Evolutionary conservation across 2,888 invertebrate species (phyloP), one percentile per base, ranked within the genome.

Genomic region (Perizoma flavofasciatum): DNA sequence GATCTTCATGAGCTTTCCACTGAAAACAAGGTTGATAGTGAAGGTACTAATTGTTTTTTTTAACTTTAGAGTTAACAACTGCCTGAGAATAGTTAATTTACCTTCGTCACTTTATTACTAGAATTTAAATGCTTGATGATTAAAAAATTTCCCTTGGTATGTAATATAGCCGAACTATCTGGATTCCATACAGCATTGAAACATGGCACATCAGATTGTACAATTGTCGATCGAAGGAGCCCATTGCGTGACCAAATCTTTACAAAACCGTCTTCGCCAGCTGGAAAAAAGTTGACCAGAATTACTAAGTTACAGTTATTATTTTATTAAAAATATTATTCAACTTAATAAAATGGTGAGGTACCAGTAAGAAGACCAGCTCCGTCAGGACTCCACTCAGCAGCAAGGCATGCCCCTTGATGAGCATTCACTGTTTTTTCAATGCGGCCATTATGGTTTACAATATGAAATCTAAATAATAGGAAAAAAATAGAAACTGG

Each of bases 211-310:
- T 96, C 96, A 57, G 96, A 96, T 67, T 95, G 94, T 69, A 97
- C 96, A 47, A 97, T 95, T 1, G 98, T 95, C 0, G 98, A 98
- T 2, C 99, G 94, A 9, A 99, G 92, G 93, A 98, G 96, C 9
- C 99, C 99, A 75, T 97, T 97, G 48, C 98, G 93, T 0, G 99
- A 99, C 99, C 99, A 99, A 61, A 99, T 96, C 90, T 99, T 99
- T 3, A 99, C 95, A 58, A 95, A 94, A 2, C 99, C 99, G 89
- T 99, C 99, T 92, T 99, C 99, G 0, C 99, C 99, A 65, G 96
- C 98, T 96, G 84, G 7, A 0, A 47, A 61, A 46, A 35, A 33
- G 34, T 34, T 35, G 32, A 54, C 41, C 22, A 52, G 37, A 53
- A 10, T 22, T 22, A 22, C 22, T 2, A 22, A 22, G 22, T 3